Evolutionary conservation across 2,113 vertebrate species (phyloP), one percentile per base, ranked within the genome.

Genomic region (Grallaria varia): DNA sequence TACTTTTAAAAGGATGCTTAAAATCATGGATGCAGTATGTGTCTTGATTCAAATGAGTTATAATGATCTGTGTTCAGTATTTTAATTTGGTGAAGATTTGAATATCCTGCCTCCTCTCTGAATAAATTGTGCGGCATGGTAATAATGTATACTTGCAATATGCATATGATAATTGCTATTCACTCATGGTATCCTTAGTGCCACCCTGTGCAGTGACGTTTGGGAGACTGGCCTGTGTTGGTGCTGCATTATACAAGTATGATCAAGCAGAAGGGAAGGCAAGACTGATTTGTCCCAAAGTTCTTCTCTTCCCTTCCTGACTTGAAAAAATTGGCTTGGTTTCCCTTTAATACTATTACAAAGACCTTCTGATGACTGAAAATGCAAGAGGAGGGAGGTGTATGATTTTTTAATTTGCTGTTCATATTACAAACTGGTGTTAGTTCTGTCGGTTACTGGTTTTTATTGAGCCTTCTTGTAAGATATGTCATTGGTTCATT

Each of bases 11-110:
- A 90, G 53, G 35, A 72, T 91, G 45, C 74, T 86, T 78, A 56
- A 87, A 90, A 87, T 84, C 42, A 75, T 64, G 79, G 33, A 12
- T 88, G 35, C 16, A 64, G 55, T 66, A 62, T 79, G 81, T 74
- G 22, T 69, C 81, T 95, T 80, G 50, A 92, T 93, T 97, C 91
- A 95, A 88, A 88, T 84, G 73, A 91, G 73, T 90, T 71, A 55
- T 73, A 96, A 39, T 79, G 67, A 92, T 92, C 56, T 66, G 55
- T 58, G 50, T 90, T 91, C 56, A 69, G 86, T 95, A 71, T 91
- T 97, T 66, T 91, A 67, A 84, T 93, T 95, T 96, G 59, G 24
- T 66, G 69, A 91, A 75, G 60, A 60, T 67, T 30, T 84, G 62
- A 92, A 71, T 75, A 79, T 64, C 69, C 20, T 94, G 8, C 30